Evolutionary conservation across 1,140 invertebrate species (phyloP).

Genomic region (Lordiphosa mommai): DNA sequence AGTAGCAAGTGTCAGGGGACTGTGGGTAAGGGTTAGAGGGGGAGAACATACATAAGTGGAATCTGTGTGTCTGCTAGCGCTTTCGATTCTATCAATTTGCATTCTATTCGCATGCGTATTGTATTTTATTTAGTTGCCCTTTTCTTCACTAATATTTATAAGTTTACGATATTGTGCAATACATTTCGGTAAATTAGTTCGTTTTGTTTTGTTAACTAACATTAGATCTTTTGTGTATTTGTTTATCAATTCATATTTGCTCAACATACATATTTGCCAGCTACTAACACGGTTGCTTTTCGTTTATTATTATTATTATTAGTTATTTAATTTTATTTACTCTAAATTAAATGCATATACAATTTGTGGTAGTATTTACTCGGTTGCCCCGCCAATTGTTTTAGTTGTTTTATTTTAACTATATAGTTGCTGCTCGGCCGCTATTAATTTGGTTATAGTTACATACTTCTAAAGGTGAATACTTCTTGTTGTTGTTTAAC

Average conservation of each 20-base stretch:
- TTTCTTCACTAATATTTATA: conserved; percentile 55
- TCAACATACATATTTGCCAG: conserved; percentile 40
- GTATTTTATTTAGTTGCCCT: conserved; percentile 29
- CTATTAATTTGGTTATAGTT: conserved; percentile 58
- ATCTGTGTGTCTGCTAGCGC: conserved; percentile 17
- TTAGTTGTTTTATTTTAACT: conserved; percentile 18
- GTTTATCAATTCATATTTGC: conserved; percentile 65
- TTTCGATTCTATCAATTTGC: conserved; percentile 31
- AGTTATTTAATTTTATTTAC: conserved; percentile 40
- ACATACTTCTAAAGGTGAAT: conserved; percentile 43
- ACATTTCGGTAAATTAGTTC: conserved; percentile 76
- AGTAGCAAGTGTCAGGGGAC: conserved; percentile 7
- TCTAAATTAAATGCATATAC: conserved; percentile 75
- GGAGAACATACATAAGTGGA: conserved; percentile 6
- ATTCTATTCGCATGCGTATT: conserved; percentile 26
- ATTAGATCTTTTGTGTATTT: conserved; percentile 39
- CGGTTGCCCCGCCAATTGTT: conserved; percentile 56
- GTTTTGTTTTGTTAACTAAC: conserved; percentile 47
- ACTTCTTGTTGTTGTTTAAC: conserved; percentile 43
- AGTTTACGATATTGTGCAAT: conserved; percentile 78
- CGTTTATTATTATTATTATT: conserved; percentile 22
- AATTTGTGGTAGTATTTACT: conserved; percentile 53
- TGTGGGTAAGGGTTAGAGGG: background rate
- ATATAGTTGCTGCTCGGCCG: conserved; percentile 64
- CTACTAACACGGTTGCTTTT: conserved; percentile 2